A percentile compares a stretch with the other conserved stretches of the same genome.
Conservation (phyloP, 92 coral and sea anemone genomes). For the Epizoanthus scotinus region DNA sequence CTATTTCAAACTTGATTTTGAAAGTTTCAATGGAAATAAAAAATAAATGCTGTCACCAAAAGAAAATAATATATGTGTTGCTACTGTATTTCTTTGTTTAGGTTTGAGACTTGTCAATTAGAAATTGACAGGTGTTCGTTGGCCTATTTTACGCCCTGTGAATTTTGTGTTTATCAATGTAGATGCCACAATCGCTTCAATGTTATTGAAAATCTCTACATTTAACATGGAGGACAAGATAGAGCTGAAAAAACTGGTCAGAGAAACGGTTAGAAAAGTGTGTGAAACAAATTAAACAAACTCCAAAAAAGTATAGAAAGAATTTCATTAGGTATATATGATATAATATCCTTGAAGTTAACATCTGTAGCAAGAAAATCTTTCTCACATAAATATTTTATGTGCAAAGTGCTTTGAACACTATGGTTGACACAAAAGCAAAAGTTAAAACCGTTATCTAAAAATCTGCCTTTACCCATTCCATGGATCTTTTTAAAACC, state of each 20-base stretch:
- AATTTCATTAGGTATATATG: not conserved
- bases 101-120: too few relatives aligned
- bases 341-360: not conserved
- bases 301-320: not conserved
- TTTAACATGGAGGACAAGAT: not conserved
- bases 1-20: too few relatives aligned
- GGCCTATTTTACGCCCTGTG: constrained; percentile 15
- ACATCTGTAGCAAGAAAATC: not conserved
- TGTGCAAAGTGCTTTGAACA: not conserved
- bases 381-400: constrained; percentile 40
- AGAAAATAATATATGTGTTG: too few relatives aligned
- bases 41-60: too few relatives aligned
- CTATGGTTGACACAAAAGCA: not conserved
- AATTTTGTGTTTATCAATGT: not conserved
- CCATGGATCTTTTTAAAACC: not conserved
- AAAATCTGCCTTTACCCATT: not conserved
- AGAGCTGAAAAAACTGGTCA: too few relatives aligned
- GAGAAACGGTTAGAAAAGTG: too few relatives aligned
- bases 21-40: too few relatives aligned
- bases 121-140: too few relatives aligned
- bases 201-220: not conserved
- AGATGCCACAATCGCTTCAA: too few relatives aligned
- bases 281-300: not conserved
- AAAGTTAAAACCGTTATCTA: not conserved
- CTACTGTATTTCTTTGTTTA: too few relatives aligned